Conservation (phyloP, 37 sponge, comb jelly and placozoan genomes). For the Eunapius fragilis region DNA sequence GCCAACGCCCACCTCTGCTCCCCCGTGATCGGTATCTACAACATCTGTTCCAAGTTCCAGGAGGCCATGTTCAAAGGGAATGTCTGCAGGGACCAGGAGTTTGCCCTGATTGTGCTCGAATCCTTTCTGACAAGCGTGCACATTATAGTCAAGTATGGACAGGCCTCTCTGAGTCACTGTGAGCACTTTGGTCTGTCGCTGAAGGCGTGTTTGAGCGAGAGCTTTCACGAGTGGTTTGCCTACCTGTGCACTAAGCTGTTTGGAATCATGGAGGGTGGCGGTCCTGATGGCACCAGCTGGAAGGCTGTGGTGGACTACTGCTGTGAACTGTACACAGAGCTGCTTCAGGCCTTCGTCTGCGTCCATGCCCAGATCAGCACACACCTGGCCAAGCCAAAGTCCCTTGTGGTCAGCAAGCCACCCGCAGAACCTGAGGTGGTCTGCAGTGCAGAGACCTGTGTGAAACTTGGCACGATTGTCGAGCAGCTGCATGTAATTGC, state of each 20-base stretch:
- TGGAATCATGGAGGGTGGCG: slow-evolving; percentile 2
- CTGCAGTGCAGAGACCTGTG: slow-evolving; percentile 23
- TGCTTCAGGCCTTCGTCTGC: slow-evolving; percentile 16
- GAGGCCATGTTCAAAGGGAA: slow-evolving; percentile 35
- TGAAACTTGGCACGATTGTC: slow-evolving; percentile 42
- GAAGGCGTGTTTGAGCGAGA: slow-evolving; percentile 28
- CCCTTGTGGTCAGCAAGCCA: too few species aligned
- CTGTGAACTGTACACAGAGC: slow-evolving; percentile 4
- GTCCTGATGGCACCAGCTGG: slow-evolving; percentile 2
- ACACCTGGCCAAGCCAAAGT: slow-evolving; percentile 30
- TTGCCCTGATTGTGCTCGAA: slow-evolving; percentile 59
- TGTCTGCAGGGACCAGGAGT: slow-evolving; percentile 46
- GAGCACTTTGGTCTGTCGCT: slow-evolving; percentile 13
- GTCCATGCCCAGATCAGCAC: slow-evolving; percentile 16
- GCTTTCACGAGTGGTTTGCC: slow-evolving; percentile 63
- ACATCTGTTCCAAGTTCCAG: slow-evolving; percentile 51
- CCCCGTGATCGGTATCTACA: slow-evolving; percentile 38
- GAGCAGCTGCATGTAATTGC: slow-evolving; percentile 56
- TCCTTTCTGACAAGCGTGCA: slow-evolving; percentile 24
- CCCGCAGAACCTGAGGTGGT: background rate
- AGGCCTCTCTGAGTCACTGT: background rate
- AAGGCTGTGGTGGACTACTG: slow-evolving; percentile 14
- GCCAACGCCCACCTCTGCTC: slow-evolving; percentile 18
- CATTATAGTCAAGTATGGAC: slow-evolving; percentile 5
- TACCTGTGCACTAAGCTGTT: slow-evolving; percentile 72